Conservation (phyloP, 2,113 vertebrate genomes). For the Dipodomys stephensi region DNA sequence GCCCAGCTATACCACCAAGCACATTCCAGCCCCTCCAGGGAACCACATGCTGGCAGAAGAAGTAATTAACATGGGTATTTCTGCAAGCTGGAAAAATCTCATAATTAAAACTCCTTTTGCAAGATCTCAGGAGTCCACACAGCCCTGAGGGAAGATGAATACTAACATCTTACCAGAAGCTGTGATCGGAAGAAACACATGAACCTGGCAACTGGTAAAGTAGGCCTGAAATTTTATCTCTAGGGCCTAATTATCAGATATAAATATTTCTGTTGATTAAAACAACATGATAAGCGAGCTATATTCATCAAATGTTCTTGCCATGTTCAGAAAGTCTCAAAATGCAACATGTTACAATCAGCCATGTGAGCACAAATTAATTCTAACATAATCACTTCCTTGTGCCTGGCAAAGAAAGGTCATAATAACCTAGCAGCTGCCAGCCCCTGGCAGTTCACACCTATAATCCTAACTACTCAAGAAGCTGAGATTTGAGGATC, state of each 20-base stretch:
- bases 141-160: slow-evolving; percentile 21
- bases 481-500: too few species aligned
- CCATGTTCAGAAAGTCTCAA: slow-evolving; percentile 34
- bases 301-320: slow-evolving; percentile 29
- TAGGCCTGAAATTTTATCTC: slow-evolving; percentile 32
- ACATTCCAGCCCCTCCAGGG: background rate
- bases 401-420: background rate
- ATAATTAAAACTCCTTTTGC: slow-evolving; percentile 72
- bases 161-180: slow-evolving; percentile 29
- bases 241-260: slow-evolving; percentile 40
- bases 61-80: slow-evolving; percentile 68
- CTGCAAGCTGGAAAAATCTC: slow-evolving; percentile 60
- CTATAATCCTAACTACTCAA: too few species aligned
- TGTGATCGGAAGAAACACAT: background rate
- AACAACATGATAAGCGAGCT: slow-evolving; percentile 40
- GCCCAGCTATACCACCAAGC: background rate
- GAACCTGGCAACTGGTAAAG: slow-evolving; percentile 14
- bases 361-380: slow-evolving; percentile 20
- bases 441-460: too few species aligned
- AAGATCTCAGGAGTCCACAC: slow-evolving; percentile 63
- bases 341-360: slow-evolving; percentile 15
- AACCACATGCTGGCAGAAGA: slow-evolving; percentile 10
- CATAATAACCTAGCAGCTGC: background rate
- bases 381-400: background rate
- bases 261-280: slow-evolving; percentile 65